Percentiles rank a stretch among this genome's conserved stretches.
These are phyloP conservation scores for Premnoplex brunnescens DNA, from an alignment of 2,797 vertebrate genomes.

Conservation along the genomic window DNA sequence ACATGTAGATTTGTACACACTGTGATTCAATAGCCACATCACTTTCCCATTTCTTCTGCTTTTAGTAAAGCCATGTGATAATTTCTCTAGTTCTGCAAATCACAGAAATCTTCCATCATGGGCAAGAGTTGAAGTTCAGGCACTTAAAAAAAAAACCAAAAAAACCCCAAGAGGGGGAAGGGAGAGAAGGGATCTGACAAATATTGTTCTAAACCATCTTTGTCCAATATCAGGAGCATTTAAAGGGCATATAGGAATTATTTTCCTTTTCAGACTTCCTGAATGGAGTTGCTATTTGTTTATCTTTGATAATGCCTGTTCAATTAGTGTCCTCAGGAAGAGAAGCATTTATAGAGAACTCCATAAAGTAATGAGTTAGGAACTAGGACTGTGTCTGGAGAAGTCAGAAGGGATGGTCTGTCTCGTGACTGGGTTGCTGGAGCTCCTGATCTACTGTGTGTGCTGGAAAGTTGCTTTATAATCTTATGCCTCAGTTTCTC, in stretches of 20 bases:
- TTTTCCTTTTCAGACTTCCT: slow-evolving; percentile 8
- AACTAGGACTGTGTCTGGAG: not conserved
- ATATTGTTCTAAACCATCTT: not conserved
- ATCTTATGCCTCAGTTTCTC: not conserved
- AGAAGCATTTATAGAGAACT: not conserved
- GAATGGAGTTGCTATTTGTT: not conserved
- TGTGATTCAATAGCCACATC: not conserved
- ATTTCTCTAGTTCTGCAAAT: not conserved
- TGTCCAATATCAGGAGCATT: not conserved
- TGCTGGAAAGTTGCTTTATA: not conserved
- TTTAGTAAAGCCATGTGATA: not conserved
- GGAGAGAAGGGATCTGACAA: not conserved
- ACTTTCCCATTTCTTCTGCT: not conserved
- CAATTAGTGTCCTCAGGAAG: not conserved
- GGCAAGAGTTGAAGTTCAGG: not conserved
- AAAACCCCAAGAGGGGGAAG: fast-evolving
- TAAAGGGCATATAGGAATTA: not conserved
- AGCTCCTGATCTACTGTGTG: not conserved
- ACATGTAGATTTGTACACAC: not conserved
- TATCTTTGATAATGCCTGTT: slow-evolving; percentile 11
- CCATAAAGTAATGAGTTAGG: not conserved
- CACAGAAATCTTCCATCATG: not conserved
- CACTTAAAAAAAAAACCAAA: not conserved
- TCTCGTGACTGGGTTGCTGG: not conserved
- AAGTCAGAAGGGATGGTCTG: not conserved